A percentile compares a stretch with the other conserved stretches of the same genome.
Evolutionary conservation across 1,140 invertebrate genomes (phyloP).

Genomic region (Drosophila lacertosa): DNA sequence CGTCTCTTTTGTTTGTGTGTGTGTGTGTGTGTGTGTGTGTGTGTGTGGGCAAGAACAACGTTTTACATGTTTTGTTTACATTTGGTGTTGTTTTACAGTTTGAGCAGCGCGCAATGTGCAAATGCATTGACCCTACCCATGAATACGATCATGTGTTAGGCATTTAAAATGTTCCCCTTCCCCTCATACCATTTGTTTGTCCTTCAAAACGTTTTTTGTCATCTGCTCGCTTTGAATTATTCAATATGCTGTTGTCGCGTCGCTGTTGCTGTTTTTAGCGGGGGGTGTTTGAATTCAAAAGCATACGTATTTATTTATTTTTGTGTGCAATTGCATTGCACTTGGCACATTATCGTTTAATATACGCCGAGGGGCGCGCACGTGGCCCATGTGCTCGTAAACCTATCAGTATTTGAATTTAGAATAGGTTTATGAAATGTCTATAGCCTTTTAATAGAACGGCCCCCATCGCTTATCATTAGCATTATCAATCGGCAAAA

Average conservation of each 20-base stretch:
- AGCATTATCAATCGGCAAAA: not conserved
- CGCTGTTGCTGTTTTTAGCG: too few species aligned
- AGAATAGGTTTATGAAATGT: not conserved
- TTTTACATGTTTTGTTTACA: constrained; percentile 49
- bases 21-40: not conserved
- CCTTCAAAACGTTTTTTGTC: constrained; percentile 11
- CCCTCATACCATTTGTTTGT: constrained; percentile 5
- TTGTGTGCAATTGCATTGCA: not conserved
- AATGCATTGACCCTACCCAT: constrained; percentile 48
- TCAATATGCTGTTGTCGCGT: constrained; percentile 11
- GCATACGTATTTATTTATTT: too few species aligned
- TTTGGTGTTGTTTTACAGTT: constrained; percentile 53
- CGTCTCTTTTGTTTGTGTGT: not conserved
- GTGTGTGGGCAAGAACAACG: not conserved
- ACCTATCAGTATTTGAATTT: not conserved
- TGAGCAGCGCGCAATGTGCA: constrained; percentile 35
- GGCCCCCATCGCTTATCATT: not conserved
- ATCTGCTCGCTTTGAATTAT: constrained; percentile 5
- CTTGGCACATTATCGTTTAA: not conserved
- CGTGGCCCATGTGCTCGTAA: not conserved
- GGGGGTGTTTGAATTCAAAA: not conserved
- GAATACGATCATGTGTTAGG: constrained; percentile 36
- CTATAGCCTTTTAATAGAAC: not conserved
- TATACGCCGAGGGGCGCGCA: not conserved
- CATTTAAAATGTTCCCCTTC: constrained; percentile 21